Conservation (phyloP, 2,113 vertebrate species). For the Prunella fulvescens region DNA sequence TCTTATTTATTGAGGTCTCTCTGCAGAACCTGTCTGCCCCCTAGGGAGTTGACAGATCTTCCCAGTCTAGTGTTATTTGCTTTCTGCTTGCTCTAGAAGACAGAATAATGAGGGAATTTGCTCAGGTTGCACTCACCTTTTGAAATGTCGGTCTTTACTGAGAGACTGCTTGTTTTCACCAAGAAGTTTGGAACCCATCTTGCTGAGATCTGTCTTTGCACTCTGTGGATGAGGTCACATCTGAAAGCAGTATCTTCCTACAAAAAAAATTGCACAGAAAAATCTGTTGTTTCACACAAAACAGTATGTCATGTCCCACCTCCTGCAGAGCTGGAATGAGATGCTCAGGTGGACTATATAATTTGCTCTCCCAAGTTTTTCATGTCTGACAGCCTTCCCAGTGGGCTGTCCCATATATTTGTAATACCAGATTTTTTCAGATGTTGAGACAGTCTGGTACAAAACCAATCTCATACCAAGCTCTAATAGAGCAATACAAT, state of each 20-base stretch:
- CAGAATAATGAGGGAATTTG: neutral
- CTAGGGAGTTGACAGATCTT: neutral
- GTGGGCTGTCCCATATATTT: neutral
- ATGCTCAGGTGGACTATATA: neutral
- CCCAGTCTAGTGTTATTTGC: neutral
- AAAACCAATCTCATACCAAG: neutral
- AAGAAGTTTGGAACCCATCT: neutral
- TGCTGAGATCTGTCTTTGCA: neutral
- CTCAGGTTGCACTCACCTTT: neutral
- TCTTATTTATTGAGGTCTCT: neutral
- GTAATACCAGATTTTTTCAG: neutral
- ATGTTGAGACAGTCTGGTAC: neutral
- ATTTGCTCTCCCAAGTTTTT: neutral
- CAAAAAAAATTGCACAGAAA: neutral
- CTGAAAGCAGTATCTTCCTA: neutral
- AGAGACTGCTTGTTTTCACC: neutral
- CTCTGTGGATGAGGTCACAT: neutral
- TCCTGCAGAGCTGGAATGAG: neutral
- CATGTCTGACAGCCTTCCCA: neutral
- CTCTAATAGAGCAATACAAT: neutral
- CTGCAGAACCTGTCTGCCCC: neutral
- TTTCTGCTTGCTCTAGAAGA: neutral
- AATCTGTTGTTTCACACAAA: neutral
- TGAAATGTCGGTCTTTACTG: neutral
- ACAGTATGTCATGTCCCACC: neutral